Conservation (phyloP, 2,888 invertebrate genomes). For the Eupithecia inturbata region DNA sequence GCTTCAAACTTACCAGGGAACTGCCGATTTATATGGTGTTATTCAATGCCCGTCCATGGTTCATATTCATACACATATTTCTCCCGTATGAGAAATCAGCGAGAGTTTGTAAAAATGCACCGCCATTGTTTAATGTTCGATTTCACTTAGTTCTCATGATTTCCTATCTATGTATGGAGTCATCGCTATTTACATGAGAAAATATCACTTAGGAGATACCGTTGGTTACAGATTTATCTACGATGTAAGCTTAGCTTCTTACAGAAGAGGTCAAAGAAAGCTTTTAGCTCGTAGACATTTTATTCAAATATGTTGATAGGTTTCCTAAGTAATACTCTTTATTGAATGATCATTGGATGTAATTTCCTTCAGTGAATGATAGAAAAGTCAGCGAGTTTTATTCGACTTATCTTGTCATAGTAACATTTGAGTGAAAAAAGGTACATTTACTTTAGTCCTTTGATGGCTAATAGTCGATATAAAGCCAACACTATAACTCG, state of each 20-base stretch:
- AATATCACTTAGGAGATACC: constrained; percentile 31
- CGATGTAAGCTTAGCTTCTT: constrained; percentile 11
- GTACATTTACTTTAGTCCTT: background rate
- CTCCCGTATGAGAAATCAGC: constrained; percentile 49
- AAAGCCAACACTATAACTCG: background rate
- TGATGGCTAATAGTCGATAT: background rate
- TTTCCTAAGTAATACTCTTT: background rate
- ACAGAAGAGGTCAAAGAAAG: constrained; percentile 4
- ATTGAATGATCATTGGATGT: constrained; percentile 1
- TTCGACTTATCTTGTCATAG: background rate
- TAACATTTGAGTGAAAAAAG: background rate
- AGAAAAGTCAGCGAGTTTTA: background rate
- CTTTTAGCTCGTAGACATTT: background rate
- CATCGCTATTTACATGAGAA: constrained; percentile 49
- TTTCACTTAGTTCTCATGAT: constrained; percentile 78
- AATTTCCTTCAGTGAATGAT: background rate
- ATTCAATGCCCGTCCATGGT: background rate
- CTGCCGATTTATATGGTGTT: background rate
- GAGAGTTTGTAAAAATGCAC: constrained; percentile 76
- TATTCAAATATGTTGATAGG: constrained; percentile 4
- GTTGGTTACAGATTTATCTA: constrained; percentile 2
- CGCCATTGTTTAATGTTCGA: constrained; percentile 71
- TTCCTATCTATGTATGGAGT: constrained; percentile 53
- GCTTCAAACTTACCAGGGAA: background rate
- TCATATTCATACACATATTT: background rate